phyloP scores from a whole-genome alignment of 2,888 invertebrate species.

The Drosophila algonquin region DNA sequence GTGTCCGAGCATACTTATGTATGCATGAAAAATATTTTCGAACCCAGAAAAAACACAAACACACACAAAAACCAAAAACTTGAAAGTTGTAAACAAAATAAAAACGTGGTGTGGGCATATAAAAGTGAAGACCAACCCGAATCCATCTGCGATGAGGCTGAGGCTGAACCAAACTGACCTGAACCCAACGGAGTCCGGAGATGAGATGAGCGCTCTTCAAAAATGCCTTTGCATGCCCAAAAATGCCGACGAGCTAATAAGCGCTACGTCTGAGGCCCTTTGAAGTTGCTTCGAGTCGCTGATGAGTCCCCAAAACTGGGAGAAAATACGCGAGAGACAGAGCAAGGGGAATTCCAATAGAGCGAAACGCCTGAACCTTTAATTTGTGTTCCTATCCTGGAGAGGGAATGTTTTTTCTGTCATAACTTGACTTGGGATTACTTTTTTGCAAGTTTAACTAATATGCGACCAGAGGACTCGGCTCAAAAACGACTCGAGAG shows the following conservation, averaged over 20 bases:
- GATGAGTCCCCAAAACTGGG: constrained; percentile 17
- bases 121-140: constrained; percentile 2
- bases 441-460: constrained; percentile 24
- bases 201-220: constrained; percentile 57
- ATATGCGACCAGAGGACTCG: constrained; percentile 19
- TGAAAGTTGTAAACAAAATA: constrained; percentile 34
- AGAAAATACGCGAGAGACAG: constrained; percentile 1
- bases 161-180: constrained; percentile 12
- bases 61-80: constrained; percentile 1
- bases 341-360: constrained; percentile 20
- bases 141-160: constrained; percentile 8
- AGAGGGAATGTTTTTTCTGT: background rate
- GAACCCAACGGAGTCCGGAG: constrained; percentile 1
- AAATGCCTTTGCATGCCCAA: constrained; percentile 74
- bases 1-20: constrained; percentile 20
- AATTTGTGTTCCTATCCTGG: background rate
- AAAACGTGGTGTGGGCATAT: constrained; percentile 7
- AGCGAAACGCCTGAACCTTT: constrained; percentile 17
- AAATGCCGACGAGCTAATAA: constrained; percentile 72
- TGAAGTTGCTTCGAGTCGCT: constrained; percentile 55
- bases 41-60: constrained; percentile 8
- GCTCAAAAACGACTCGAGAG: background rate
- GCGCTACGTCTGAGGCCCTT: constrained; percentile 62
- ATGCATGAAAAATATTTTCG: constrained; percentile 29
- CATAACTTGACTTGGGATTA: constrained; percentile 23